Percentiles rank a stretch among this genome's conserved stretches.
These are phyloP conservation scores for Coilia nasus DNA, from an alignment of 2,797 vertebrate species.

Conservation along the genomic window DNA sequence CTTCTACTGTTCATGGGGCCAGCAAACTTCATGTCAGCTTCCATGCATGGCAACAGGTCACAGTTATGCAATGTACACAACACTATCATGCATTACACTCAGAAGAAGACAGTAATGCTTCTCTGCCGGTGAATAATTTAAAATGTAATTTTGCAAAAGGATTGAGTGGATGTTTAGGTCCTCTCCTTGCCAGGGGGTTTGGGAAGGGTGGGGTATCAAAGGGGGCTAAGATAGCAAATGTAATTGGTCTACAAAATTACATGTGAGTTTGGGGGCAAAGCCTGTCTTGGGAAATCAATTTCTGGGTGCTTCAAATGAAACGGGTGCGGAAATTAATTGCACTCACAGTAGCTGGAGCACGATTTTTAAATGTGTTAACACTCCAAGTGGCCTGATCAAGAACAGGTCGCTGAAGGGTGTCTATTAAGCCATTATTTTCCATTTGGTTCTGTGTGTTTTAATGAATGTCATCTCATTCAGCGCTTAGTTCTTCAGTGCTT, in stretches of 20 bases:
- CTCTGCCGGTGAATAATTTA: slow-evolving; percentile 31
- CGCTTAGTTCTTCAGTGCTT: not conserved
- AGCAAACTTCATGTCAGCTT: no score
- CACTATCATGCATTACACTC: not conserved
- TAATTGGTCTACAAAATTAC: slow-evolving; percentile 61
- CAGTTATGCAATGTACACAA: not conserved
- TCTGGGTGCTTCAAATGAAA: slow-evolving; percentile 69
- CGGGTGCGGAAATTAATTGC: slow-evolving; percentile 68
- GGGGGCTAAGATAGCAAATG: slow-evolving; percentile 31
- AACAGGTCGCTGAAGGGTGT: slow-evolving; percentile 58
- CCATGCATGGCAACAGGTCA: not conserved
- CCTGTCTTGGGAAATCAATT: slow-evolving; percentile 67
- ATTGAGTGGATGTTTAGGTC: slow-evolving; percentile 20
- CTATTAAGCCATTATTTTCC: slow-evolving; percentile 35
- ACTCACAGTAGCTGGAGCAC: slow-evolving; percentile 59
- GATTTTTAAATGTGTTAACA: slow-evolving; percentile 59
- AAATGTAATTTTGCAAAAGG: slow-evolving; percentile 34
- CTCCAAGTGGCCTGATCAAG: slow-evolving; percentile 56
- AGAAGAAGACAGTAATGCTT: not conserved
- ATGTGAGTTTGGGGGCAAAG: slow-evolving; percentile 59
- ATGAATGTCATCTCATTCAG: slow-evolving; percentile 33
- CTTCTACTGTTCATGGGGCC: not conserved
- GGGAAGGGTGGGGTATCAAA: not conserved
- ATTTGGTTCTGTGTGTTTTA: slow-evolving; percentile 17
- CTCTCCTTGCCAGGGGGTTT: not conserved